Evolutionary conservation across 1,140 invertebrate species (phyloP).

Genomic region (roundworm (Caenorhabditis elegans)): WBcel235 BX284604.4:7647001-7647500

Average conservation of each 20-base stretch:
- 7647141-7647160: not conserved
- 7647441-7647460: not conserved
- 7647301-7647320: not conserved
- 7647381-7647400: not conserved
- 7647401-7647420: not conserved
- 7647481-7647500: not conserved
- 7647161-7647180: not conserved
- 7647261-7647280: not conserved
- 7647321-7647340: not conserved
- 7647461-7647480: not conserved
- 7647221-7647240: not conserved
- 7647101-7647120: not conserved
- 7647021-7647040: too few relatives aligned
- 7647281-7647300: not conserved
- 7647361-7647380: too few relatives aligned
- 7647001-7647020: too few relatives aligned
- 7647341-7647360: not conserved
- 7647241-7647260: not conserved
- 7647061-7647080: not conserved
- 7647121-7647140: not conserved
- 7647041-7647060: not conserved
- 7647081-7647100: not conserved
- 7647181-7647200: not conserved
- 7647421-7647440: not conserved
- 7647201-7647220: not conserved